phyloP scores from a whole-genome alignment of 2,113 vertebrate species.

The Limanda limanda region DNA sequence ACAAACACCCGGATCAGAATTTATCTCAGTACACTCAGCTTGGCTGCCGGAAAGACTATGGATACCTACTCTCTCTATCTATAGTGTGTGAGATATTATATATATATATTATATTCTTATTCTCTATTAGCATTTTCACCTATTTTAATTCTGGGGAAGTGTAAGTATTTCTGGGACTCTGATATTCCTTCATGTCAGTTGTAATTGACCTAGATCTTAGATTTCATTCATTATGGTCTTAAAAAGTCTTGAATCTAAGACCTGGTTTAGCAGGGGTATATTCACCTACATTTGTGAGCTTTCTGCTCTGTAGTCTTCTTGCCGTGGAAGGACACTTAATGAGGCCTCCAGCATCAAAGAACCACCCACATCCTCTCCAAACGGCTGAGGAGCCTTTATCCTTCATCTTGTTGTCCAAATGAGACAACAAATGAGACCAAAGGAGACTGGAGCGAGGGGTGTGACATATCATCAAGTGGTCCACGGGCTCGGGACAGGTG shows the following conservation, averaged over 20 bases:
- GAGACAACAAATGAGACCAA: no score
- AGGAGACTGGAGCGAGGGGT: slow-evolving; percentile 44
- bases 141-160: neutral
- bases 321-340: slow-evolving; percentile 45
- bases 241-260: neutral
- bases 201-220: neutral
- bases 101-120: no score
- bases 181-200: neutral
- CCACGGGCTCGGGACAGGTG: slow-evolving; percentile 61
- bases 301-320: neutral
- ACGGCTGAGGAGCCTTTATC: slow-evolving; percentile 51
- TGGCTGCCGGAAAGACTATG: no score
- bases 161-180: neutral
- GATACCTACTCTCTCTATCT: no score
- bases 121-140: no score
- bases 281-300: neutral
- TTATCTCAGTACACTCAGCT: no score
- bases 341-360: slow-evolving; percentile 45
- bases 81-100: no score
- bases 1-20: no score
- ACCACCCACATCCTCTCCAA: slow-evolving; percentile 38
- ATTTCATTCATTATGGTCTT: neutral
- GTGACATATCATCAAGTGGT: slow-evolving; percentile 63
- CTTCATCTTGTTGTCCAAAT: slow-evolving; percentile 10
- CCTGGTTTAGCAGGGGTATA: neutral